Base-by-base conservation (phyloP, 2,888 invertebrate species). In the Periphyllus acericola region DNA sequence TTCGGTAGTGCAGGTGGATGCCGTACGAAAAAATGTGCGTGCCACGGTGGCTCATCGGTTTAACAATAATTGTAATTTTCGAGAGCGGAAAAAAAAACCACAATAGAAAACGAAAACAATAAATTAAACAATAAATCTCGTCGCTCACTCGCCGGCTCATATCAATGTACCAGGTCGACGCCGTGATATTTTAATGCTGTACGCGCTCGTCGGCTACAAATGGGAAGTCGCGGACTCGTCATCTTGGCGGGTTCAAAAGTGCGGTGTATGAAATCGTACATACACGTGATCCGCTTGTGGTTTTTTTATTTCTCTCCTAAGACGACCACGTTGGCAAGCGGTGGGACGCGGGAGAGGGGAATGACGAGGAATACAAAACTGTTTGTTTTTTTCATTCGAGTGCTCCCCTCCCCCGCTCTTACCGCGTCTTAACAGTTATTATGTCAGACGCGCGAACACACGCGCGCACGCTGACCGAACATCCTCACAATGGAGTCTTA, bases 381-480 rank as follows among this genome's bases (percentile, higher is more conserved):
- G 83, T 83, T 83, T 72, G 55, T 55, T 17, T 79, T 80, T 19
- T 36, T 74, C 74, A 11, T 36, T 75, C 75, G 25, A 83, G 83
- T 75, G 25, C 83, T 25, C 8, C 55, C 29, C 8, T n/a, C 68
- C 68, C 11, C 34, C 72, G 29, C 68, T 25, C 52, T 82, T n/a
- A 34, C 25, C 32, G 5, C 71, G 19, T n/a, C 81, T 19, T n/a
- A 29, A 19, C 32, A 36, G 32, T 46, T 29, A 32, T 46, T 29
- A 32, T 55, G 25, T 34, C 36, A 34, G 52, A 55, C 72, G 52
- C 72, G 52, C 25, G 3, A 68, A 11, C 80, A 29, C 46, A 52
- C 55, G 66, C 46, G 40, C 34, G 83, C 72, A 83, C 83, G 83
- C 75, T 83, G 83, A 75, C 83, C 74, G 74, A 75, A 72, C 83